Percentiles rank a stretch among this genome's conserved stretches.
Conservation (phyloP, 1,140 invertebrate species). For the Philotrypesis tridentata region DNA sequence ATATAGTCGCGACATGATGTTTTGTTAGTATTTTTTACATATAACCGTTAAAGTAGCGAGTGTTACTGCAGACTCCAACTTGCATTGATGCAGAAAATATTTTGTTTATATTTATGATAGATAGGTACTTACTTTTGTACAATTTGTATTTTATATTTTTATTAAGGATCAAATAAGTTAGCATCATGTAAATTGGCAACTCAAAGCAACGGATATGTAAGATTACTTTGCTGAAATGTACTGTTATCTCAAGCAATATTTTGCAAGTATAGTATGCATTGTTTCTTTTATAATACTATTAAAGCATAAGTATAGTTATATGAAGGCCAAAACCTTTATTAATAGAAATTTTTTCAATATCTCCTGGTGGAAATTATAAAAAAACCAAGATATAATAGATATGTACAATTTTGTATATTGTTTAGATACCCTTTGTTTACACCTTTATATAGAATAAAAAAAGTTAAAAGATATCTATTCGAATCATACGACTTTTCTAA, state of each 20-base stretch:
- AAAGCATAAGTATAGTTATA: background rate
- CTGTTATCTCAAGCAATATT: background rate
- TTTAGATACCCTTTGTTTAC: no score
- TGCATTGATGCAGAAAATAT: background rate
- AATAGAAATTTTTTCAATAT: background rate
- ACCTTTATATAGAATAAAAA: no score
- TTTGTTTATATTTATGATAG: background rate
- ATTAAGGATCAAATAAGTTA: background rate
- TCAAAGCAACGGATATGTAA: background rate
- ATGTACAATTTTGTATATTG: background rate
- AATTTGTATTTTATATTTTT: background rate
- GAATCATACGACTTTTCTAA: no score
- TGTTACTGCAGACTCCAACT: background rate
- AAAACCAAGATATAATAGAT: background rate
- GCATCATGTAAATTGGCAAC: background rate
- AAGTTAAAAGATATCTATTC: no score
- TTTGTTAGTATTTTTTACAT: background rate
- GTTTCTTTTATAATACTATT: background rate
- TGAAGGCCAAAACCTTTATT: background rate
- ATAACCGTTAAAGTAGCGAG: background rate
- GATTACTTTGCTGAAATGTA: background rate
- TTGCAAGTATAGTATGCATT: background rate
- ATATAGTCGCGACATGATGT: background rate
- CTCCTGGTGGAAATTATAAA: background rate
- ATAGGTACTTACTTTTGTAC: background rate